phyloP scores from a whole-genome alignment of 2,113 vertebrate species.

The Cardinalis cardinalis region DNA sequence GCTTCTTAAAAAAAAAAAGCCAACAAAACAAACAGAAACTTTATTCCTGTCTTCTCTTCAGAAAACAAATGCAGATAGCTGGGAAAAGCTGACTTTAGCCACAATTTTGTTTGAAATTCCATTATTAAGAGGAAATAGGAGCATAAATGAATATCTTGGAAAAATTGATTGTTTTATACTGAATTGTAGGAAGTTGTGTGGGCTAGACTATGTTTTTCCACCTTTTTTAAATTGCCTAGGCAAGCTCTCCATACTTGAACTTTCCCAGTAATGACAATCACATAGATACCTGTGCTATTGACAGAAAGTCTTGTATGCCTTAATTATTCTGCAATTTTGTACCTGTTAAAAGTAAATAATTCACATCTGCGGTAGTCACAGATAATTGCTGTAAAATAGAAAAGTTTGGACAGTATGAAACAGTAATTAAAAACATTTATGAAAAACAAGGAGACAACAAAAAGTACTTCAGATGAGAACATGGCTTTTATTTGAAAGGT shows the following conservation, averaged over 20 bases:
- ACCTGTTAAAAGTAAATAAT: not conserved
- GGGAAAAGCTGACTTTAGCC: not conserved
- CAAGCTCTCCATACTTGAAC: not conserved
- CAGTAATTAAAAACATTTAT: not conserved
- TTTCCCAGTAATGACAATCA: not conserved
- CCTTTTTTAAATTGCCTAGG: not conserved
- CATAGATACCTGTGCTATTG: not conserved
- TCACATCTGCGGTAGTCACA: not conserved
- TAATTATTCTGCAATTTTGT: not conserved
- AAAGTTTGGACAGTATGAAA: not conserved
- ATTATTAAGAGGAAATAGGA: not conserved
- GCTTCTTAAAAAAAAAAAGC: not conserved
- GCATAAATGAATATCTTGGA: not conserved
- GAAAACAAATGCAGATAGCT: not conserved
- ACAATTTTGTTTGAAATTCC: not conserved
- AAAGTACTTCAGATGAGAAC: not conserved
- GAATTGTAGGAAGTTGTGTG: conserved; percentile 11
- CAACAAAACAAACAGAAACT: not conserved
- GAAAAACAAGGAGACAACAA: not conserved
- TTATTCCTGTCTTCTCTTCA: not conserved
- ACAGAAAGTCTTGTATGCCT: not conserved
- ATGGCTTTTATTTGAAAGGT: not conserved
- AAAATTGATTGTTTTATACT: not conserved
- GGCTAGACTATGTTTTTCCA: not conserved
- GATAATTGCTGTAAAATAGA: not conserved